Conservation (phyloP, 2,113 vertebrate species). For the Himantopus leucocephalus region DNA sequence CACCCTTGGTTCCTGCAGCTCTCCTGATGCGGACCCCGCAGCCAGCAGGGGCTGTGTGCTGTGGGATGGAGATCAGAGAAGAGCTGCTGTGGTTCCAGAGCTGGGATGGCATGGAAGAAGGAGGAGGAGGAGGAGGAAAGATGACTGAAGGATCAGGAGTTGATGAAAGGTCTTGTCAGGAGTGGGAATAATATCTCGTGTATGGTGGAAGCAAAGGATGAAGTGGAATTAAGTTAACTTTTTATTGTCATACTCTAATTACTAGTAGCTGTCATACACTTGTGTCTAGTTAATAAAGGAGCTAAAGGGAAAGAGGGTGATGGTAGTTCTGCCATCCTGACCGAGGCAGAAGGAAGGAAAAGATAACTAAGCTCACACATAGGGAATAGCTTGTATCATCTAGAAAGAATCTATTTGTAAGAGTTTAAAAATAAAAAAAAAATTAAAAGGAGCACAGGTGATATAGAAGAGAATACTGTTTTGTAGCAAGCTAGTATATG, state of each 20-base stretch:
- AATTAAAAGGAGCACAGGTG: not conserved
- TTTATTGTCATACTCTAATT: not conserved
- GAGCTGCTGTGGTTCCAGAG: not conserved
- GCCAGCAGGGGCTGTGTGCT: not conserved
- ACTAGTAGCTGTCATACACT: not conserved
- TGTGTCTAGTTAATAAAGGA: not conserved
- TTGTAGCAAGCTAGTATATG: not conserved
- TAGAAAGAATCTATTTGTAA: not conserved
- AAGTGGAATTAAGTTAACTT: not conserved
- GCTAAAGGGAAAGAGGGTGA: not conserved
- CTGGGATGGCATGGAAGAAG: not conserved
- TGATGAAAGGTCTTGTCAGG: not conserved
- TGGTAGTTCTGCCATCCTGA: not conserved
- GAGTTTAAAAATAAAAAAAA: not conserved
- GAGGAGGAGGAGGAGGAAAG: not conserved
- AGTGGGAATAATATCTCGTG: not conserved
- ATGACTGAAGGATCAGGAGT: not conserved
- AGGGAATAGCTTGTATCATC: not conserved
- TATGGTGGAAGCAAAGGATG: not conserved
- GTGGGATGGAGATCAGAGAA: fast-evolving
- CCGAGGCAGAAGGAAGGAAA: not conserved
- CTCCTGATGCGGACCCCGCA: fast-evolving
- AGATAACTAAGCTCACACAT: not conserved
- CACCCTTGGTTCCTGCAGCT: not conserved
- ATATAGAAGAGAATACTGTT: not conserved